Evolutionary conservation across 1,140 invertebrate genomes (phyloP).

Genomic region (Dysdera silvatica): DNA sequence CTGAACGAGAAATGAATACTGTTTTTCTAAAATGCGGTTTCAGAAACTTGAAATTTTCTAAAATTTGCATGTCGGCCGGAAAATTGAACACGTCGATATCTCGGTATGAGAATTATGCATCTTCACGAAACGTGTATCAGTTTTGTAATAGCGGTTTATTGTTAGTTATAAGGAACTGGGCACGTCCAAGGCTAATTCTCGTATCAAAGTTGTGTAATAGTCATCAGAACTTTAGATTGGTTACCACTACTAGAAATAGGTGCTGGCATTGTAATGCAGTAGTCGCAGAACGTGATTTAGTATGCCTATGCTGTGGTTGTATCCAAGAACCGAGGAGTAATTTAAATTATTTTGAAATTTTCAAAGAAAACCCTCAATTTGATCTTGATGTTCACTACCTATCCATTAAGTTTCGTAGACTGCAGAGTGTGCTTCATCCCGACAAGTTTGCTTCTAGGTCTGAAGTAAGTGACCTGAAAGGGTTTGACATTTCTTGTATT

Average conservation of each 20-base stretch:
- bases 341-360: constrained; percentile 19
- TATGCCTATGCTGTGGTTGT: constrained; percentile 15
- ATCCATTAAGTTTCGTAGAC: constrained; percentile 15
- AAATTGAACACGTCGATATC: too few relatives aligned
- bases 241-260: constrained; percentile 14
- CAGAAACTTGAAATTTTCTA: too few relatives aligned
- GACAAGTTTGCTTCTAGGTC: constrained; percentile 21
- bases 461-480: constrained; percentile 3
- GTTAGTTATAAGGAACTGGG: too few relatives aligned
- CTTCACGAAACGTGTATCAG: too few relatives aligned
- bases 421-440: constrained; percentile 20
- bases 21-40: too few relatives aligned
- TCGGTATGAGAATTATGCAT: too few relatives aligned
- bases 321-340: constrained; percentile 15
- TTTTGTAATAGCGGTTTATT: too few relatives aligned
- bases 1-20: too few relatives aligned
- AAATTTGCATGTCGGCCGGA: too few relatives aligned
- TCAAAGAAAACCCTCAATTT: constrained; percentile 27
- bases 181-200: too few relatives aligned
- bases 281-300: constrained; percentile 22
- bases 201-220: too few relatives aligned
- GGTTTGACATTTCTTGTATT: not conserved
- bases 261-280: constrained; percentile 27
- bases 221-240: constrained; percentile 19
- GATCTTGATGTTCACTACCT: constrained; percentile 19